Evolutionary conservation across 2,113 vertebrate species (phyloP), one percentile per base, ranked within the genome.

Genomic region (Enhydra lutris): DNA sequence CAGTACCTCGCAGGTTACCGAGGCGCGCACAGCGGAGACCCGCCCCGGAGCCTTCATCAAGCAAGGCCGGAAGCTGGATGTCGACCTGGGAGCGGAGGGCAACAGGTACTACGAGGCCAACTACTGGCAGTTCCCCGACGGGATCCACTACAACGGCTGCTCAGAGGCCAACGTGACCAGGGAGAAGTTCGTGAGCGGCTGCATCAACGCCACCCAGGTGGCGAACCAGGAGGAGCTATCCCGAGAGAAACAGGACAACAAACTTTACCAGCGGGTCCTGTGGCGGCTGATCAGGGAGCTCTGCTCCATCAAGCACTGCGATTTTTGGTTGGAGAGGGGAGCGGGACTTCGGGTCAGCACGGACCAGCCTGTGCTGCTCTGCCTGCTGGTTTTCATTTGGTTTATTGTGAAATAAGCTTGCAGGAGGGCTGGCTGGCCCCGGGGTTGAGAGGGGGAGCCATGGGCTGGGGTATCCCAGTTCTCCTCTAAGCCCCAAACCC

Each of bases 91-190:
- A 18, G 52, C 89, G 0, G 98, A 98, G 74, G 98, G 95, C 82
- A 98, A 97, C 73, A 76, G 61, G 45, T 97, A 98, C 87, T 98
- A 98, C 1, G 90, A 97, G 36, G 93, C 97, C 89, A 92, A 98
- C 87, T 98, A 98, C 34, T 89, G 97, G 95, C 96, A 96, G 95
- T 97, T 98, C 93, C 98, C 98, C 0, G 98, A 98, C 4, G 98
- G 78, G 0, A 94, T 98, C 80, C 52, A 97, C 88, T 98, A 98
- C 47, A 21, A 96, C 1, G 94, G 98, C 88, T 98, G 97, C 74
- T 65, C 92, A 0, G 55, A 94, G 1, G 47, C 61, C 91, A 98
- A 97, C 34, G 79, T 96, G 69, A 98, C 97, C 81, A 92, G 42
- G 79, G 97, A 97, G 73, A 29, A 80, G 47, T 92, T 98, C 3